These are phyloP conservation scores for Orchestia grillus DNA, from an alignment of 1,140 invertebrate species.

Conservation along the genomic window DNA sequence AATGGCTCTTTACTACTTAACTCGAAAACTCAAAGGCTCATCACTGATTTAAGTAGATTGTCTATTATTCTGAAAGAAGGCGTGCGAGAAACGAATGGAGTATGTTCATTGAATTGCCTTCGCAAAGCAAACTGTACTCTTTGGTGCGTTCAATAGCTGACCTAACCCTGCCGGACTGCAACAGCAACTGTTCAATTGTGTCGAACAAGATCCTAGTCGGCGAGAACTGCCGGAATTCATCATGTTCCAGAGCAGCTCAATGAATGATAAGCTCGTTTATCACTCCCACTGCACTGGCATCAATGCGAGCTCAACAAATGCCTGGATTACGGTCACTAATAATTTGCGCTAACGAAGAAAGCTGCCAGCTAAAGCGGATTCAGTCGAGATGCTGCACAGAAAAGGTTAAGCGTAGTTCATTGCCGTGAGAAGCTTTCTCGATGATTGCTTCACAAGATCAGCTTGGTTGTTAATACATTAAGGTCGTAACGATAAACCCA, in stretches of 20 bases:
- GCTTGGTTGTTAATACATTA: not conserved
- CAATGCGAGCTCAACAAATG: not conserved
- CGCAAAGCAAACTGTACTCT: not conserved
- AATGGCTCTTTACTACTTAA: not conserved
- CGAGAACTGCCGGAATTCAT: constrained; percentile 37
- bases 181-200: constrained; percentile 21
- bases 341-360: constrained; percentile 6
- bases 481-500: not conserved
- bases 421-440: not conserved
- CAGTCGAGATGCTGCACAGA: not conserved
- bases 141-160: not conserved
- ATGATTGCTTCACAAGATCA: not conserved
- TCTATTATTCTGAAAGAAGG: not conserved
- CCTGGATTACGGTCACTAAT: not conserved
- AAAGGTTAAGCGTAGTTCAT: not conserved
- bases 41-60: constrained; percentile 6
- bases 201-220: constrained; percentile 12
- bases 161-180: not conserved
- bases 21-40: not conserved
- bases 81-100: not conserved
- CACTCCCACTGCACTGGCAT: constrained; percentile 29
- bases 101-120: not conserved
- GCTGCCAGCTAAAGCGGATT: not conserved
- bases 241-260: constrained; percentile 39
- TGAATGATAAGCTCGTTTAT: constrained; percentile 30